Percentiles rank a stretch among this genome's conserved stretches.
phyloP scores from a whole-genome alignment of 1,140 invertebrate species.

The Diorhabda elongata region DNA sequence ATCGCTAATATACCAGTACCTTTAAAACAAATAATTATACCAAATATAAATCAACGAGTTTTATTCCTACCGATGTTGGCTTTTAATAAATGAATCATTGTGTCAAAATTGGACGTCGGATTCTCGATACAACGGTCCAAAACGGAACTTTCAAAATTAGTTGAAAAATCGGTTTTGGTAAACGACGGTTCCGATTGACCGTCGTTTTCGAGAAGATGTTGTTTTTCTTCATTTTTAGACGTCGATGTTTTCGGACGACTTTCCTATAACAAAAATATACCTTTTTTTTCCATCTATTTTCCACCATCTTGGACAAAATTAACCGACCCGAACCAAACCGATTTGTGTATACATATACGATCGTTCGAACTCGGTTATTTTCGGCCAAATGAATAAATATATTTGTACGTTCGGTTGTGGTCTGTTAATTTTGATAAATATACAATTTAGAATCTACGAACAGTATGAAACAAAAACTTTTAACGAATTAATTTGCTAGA shows the following conservation, averaged over 20 bases:
- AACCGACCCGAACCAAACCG: no score
- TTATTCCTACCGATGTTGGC: constrained; percentile 44
- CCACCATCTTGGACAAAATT: not conserved
- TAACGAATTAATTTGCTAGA: no score
- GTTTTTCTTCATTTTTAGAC: constrained; percentile 48
- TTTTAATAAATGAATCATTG: constrained; percentile 75
- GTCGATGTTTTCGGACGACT: constrained; percentile 13
- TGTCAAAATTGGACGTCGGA: constrained; percentile 77
- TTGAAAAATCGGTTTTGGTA: constrained; percentile 41
- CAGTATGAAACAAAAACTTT: no score
- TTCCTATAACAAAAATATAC: constrained; percentile 5
- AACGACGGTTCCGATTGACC: constrained; percentile 42
- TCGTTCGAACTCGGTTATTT: no score
- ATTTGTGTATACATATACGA: no score
- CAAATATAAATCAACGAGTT: not conserved
- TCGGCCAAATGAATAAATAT: no score
- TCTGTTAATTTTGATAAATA: no score
- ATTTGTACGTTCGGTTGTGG: no score
- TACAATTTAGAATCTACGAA: no score
- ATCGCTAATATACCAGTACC: constrained; percentile 74
- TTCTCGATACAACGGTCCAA: constrained; percentile 64
- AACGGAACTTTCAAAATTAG: constrained; percentile 55
- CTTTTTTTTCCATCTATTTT: no score
- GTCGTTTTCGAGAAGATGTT: constrained; percentile 51
- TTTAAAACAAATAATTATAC: constrained; percentile 54